Conservation (phyloP, 2,113 vertebrate genomes). For the Carassius auratus region DNA sequence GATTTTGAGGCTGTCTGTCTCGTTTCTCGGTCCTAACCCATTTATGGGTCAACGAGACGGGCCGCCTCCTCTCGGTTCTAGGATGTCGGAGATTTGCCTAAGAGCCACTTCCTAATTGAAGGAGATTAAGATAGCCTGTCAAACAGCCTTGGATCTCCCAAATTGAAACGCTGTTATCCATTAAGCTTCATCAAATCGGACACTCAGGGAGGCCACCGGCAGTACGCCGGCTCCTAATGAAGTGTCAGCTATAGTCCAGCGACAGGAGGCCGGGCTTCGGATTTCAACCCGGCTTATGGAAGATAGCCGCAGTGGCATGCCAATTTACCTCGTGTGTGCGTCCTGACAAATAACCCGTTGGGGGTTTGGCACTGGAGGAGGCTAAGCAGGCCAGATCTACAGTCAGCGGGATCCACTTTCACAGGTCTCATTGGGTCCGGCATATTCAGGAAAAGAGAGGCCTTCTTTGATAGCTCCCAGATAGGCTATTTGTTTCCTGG, state of each 20-base stretch:
- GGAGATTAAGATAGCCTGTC: constrained; percentile 77
- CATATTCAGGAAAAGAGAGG: constrained; percentile 43
- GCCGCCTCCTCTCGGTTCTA: constrained; percentile 67
- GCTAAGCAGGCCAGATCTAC: constrained; percentile 49
- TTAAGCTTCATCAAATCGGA: constrained; percentile 76
- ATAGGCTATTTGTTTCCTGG: constrained; percentile 77
- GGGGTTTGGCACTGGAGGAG: constrained; percentile 52
- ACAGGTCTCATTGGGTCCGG: constrained; percentile 17
- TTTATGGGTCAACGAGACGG: constrained; percentile 70
- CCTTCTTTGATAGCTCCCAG: constrained; percentile 66
- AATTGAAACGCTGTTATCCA: constrained; percentile 75
- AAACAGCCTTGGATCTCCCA: constrained; percentile 63
- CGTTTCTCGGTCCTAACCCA: constrained; percentile 67
- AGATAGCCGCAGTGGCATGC: constrained; percentile 64
- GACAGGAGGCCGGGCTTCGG: constrained; percentile 63
- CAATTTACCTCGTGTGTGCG: constrained; percentile 63
- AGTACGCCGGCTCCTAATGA: constrained; percentile 71
- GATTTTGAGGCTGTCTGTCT: constrained; percentile 36
- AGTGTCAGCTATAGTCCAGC: constrained; percentile 66
- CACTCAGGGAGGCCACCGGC: constrained; percentile 61
- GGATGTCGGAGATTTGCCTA: constrained; percentile 77
- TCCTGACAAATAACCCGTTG: constrained; percentile 55
- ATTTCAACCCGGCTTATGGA: constrained; percentile 69
- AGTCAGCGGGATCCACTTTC: constrained; percentile 55
- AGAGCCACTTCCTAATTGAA: constrained; percentile 76